Evolutionary conservation across 2,113 vertebrate genomes (phyloP).

Genomic region (Sphyrna mokarran): DNA sequence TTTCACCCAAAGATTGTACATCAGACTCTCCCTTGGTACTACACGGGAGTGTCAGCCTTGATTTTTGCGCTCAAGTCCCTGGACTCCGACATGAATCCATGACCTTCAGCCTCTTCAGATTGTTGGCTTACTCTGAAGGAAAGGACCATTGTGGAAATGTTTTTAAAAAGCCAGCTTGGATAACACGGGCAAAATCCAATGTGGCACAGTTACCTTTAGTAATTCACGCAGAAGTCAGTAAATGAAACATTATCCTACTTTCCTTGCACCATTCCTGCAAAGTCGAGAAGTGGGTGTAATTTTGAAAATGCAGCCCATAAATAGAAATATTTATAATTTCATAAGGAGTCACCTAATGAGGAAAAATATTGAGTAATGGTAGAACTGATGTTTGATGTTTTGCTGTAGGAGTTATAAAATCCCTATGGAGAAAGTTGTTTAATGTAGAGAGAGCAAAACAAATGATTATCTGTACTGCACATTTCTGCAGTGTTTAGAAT

Average conservation of each 20-base stretch:
- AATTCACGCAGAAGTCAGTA: not conserved
- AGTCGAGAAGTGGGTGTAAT: not conserved
- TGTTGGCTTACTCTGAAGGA: not conserved
- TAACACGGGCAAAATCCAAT: not conserved
- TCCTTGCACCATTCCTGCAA: not conserved
- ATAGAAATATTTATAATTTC: not conserved
- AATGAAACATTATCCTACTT: not conserved
- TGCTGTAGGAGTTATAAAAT: not conserved
- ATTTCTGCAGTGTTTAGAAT: not conserved
- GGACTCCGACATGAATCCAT: not conserved
- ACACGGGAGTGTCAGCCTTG: not conserved
- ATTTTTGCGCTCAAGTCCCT: not conserved
- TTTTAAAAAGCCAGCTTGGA: not conserved
- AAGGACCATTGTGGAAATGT: not conserved
- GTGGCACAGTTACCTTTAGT: not conserved
- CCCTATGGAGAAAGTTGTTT: not conserved
- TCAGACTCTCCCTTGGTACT: not conserved
- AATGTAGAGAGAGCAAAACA: not conserved
- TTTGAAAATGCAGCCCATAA: not conserved
- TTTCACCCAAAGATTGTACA: not conserved
- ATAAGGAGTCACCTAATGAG: not conserved
- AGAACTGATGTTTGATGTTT: not conserved
- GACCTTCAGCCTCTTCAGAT: not conserved
- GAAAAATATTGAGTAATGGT: not conserved
- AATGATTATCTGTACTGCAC: not conserved